Evolutionary conservation across 2,888 invertebrate genomes (phyloP), one percentile per base, ranked within the genome.

Genomic region (Lochmaea crataegi): DNA sequence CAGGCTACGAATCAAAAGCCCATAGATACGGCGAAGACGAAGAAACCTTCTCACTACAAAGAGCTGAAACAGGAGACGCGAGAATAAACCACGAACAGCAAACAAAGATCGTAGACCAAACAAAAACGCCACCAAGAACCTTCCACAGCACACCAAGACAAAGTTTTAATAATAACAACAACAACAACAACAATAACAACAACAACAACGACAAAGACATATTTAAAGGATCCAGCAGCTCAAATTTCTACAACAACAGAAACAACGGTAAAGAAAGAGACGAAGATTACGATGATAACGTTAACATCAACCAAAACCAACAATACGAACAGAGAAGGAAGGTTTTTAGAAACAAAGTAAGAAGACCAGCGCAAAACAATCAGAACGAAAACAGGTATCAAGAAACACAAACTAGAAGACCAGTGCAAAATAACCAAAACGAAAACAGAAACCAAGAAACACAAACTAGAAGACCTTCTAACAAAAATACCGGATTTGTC

Each of bases 241-340:
- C 93, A 1, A 93, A 94, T 85, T 94, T 93, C 88, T 94, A 92
- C 86, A 92, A 92, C 80, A 91, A 90, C 82, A 87, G 89, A 65
- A 90, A 91, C 82, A 88, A 89, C 56, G 90, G 91, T 9, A 89
- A 90, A 78, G 90, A 91, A 82, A 87, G 87, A 67, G 88, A 89
- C 75, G 89, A 89, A 69, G 89, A 90, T 71, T 88, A 89, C 72
- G 86, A 87, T 69, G 87, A 87, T 71, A 89, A 88, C 76, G 87
- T 87, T 22, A 88, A 85, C 57, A 86, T 85, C 63, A 86, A 87
- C 77, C 87, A 87, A 79, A 84, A 87, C 73, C 78, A 84, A 16
- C 87, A 87, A 75, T 79, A 82, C 57, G 83, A 83, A 72, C 88
- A 87, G 73, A 87, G 85, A 75, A 84, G 86, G 73, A 88, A 87